phyloP scores from a whole-genome alignment of 2,797 vertebrate genomes.

The Poecile montanus region DNA sequence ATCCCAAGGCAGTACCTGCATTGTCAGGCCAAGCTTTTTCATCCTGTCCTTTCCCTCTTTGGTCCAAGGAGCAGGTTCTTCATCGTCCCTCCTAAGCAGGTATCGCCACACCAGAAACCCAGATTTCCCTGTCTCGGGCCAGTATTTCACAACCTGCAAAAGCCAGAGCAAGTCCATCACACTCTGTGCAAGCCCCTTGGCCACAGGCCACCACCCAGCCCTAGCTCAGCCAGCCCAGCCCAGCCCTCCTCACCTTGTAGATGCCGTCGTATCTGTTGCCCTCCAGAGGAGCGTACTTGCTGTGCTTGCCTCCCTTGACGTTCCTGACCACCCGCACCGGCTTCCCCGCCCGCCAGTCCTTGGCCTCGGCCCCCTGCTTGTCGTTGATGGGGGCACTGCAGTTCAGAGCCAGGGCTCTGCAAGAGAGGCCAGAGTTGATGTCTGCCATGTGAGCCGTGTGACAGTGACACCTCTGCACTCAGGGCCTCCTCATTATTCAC shows the following conservation, averaged over 20 bases:
- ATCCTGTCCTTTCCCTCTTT: constrained; percentile 93
- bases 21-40: constrained; percentile 90
- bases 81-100: constrained; percentile 90
- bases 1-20: constrained; percentile 83
- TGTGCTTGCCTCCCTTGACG: constrained; percentile 92
- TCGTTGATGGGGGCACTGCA: constrained; percentile 91
- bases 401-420: constrained; percentile 93
- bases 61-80: constrained; percentile 94
- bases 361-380: constrained; percentile 89
- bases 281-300: constrained; percentile 91
- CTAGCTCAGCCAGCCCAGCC: too few relatives aligned
- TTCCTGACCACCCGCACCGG: constrained; percentile 92
- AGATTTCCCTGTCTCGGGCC: constrained; percentile 96
- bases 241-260: constrained; percentile 84
- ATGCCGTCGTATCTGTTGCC: constrained; percentile 97
- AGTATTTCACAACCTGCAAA: constrained; percentile 91
- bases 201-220: fast-evolving
- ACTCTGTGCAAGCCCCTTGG: fast-evolving
- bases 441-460: not conserved
- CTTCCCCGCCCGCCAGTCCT: constrained; percentile 93
- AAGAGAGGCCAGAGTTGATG: not conserved
- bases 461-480: not conserved
- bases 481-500: not conserved
- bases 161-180: not conserved
- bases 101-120: constrained; percentile 98